These are phyloP conservation scores for Alexandromys fortis DNA, from an alignment of 2,113 vertebrate genomes.

Conservation along the genomic window DNA sequence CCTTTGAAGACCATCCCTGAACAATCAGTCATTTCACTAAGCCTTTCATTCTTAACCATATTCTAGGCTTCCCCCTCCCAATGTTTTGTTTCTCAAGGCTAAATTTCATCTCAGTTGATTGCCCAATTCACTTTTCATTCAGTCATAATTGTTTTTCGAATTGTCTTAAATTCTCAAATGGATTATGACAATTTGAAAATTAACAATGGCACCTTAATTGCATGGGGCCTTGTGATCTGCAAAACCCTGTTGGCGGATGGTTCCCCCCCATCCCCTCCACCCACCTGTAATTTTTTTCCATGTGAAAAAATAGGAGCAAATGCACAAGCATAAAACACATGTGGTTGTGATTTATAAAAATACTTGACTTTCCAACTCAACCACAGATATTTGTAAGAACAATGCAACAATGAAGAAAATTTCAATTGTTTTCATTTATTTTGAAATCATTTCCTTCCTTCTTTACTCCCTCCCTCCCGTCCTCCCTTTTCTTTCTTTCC, in stretches of 20 bases:
- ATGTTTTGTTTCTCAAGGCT: slow-evolving; percentile 82
- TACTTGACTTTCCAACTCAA: slow-evolving; percentile 71
- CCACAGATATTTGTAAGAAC: slow-evolving; percentile 74
- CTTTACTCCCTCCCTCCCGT: fast-evolving
- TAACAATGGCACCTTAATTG: slow-evolving; percentile 85
- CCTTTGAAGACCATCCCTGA: slow-evolving; percentile 65
- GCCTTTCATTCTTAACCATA: slow-evolving; percentile 80
- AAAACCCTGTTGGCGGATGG: slow-evolving; percentile 74
- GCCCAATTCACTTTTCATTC: slow-evolving; percentile 84
- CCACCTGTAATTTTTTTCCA: slow-evolving; percentile 66
- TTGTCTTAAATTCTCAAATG: slow-evolving; percentile 86
- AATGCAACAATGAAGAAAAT: slow-evolving; percentile 65
- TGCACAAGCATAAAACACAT: slow-evolving; percentile 54
- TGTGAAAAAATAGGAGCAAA: slow-evolving; percentile 75
- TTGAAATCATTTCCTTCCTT: neutral
- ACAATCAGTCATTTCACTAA: slow-evolving; percentile 69
- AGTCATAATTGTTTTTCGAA: slow-evolving; percentile 84
- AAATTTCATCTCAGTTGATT: slow-evolving; percentile 85
- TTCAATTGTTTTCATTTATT: slow-evolving; percentile 15
- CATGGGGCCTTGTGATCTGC: slow-evolving; percentile 79
- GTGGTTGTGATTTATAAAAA: slow-evolving; percentile 55
- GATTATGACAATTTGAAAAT: slow-evolving; percentile 85
- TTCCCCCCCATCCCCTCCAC: neutral
- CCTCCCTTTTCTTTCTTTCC: no score
- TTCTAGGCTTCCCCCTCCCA: slow-evolving; percentile 63